Base-by-base conservation (phyloP, 2,113 vertebrate genomes). In the Ctenomys sociabilis region DNA sequence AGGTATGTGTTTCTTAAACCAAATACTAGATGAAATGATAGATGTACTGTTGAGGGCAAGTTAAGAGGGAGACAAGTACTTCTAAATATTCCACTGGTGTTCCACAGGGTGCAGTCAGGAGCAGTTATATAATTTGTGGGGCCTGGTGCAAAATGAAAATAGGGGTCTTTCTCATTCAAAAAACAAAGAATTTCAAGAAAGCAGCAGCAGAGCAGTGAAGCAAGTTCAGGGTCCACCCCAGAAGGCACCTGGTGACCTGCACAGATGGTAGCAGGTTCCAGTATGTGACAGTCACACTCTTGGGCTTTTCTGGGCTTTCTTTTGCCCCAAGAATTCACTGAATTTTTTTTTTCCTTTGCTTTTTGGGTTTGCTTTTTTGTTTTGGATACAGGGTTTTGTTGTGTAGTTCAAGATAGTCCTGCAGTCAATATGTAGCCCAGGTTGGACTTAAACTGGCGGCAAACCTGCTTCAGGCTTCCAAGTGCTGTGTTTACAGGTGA, bases 161-260 rank as follows among this genome's bases (percentile, higher is more conserved):
- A 5, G 12, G 45, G 80, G 16, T 3, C 14, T 28, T 24, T 22
- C 11, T 81, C 66, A 30, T 83, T 93, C 21, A 77, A 91, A 84
- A 96, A n/a, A 30, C 37, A n/a, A 75, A 63, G 37, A 80, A 95
- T 93, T 75, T 63, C 82, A 92, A 90, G 52, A 78, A 3, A 26
- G 21, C 0, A 16, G 35, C 43, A 97, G n/a, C 19, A n/a, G 45
- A 91, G 6, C 37, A 30, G 89, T 63, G 77, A 92, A 40, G 16
- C 22, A 80, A 52, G 32, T 24, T 4, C 2, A 2, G 8, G 11
- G 6, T 19, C 57, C n/a, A 82, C 21, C 45, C 85, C 90, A 37
- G 4, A 2, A 63, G 8, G 37, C 26, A 19, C 7, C 43, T 73
- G 5, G 26, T 59, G 8, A 43, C 37, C 22, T 49, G 24, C 7